Conservation (phyloP, 92 coral and sea anemone genomes). For the Phymanthus crucifer region DNA sequence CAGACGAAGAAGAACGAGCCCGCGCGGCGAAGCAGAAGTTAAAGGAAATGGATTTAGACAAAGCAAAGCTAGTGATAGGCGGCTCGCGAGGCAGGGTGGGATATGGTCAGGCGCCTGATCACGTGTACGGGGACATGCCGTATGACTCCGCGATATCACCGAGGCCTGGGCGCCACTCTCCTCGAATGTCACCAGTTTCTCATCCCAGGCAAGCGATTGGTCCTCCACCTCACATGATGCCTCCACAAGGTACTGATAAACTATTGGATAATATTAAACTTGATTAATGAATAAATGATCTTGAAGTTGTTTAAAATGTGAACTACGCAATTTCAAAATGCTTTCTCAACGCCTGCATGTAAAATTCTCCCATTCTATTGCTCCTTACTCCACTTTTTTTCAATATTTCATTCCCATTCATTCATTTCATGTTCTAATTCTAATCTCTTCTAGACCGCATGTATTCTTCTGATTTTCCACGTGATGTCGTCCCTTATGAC, state of each 20-base stretch:
- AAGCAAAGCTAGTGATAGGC: slow-evolving; percentile 77
- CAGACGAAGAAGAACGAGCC: slow-evolving; percentile 82
- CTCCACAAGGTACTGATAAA: slow-evolving; percentile 43
- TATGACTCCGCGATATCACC: slow-evolving; percentile 77
- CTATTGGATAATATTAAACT: slow-evolving; percentile 8
- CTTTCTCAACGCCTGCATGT: not conserved
- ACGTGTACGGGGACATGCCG: slow-evolving; percentile 59
- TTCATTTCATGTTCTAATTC: slow-evolving; percentile 7
- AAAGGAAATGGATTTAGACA: slow-evolving; percentile 63
- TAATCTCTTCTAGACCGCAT: slow-evolving; percentile 59
- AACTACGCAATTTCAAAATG: not conserved
- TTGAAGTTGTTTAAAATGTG: not conserved
- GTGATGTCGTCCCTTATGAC: slow-evolving; percentile 67
- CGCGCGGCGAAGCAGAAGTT: slow-evolving; percentile 70
- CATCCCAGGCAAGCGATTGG: slow-evolving; percentile 63
- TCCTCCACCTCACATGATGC: slow-evolving; percentile 35
- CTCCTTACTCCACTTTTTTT: not conserved
- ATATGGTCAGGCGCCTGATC: slow-evolving; percentile 84
- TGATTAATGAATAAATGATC: not conserved
- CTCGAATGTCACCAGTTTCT: slow-evolving; percentile 59
- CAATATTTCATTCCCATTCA: not conserved
- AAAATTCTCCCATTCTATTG: not conserved
- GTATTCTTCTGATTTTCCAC: slow-evolving; percentile 54
- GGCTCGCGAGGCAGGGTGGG: slow-evolving; percentile 84
- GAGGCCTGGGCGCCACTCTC: slow-evolving; percentile 79